These are phyloP conservation scores for Gymnobelideus leadbeateri DNA, from an alignment of 2,113 vertebrate genomes.

Conservation along the genomic window DNA sequence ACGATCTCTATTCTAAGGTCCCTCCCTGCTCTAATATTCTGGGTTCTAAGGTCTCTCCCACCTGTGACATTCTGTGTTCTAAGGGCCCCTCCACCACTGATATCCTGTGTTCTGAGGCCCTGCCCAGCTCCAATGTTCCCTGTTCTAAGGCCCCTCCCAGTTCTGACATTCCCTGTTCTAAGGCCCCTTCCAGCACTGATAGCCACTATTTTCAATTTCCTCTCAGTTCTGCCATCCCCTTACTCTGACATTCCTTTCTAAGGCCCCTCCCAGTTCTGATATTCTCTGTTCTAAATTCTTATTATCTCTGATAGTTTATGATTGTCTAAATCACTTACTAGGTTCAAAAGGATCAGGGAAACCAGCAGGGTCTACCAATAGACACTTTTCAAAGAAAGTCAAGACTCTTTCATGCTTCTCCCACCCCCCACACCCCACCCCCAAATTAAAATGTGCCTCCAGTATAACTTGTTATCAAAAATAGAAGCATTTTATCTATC, in stretches of 20 bases:
- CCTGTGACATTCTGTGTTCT: background rate
- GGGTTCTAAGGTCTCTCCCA: background rate
- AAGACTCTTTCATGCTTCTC: conserved; percentile 42
- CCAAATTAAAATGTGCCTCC: conserved; percentile 82
- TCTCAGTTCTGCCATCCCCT: background rate
- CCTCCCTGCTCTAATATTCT: too few relatives aligned
- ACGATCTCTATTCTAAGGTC: background rate
- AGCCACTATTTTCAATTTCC: background rate
- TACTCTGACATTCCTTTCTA: background rate
- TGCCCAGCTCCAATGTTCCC: background rate
- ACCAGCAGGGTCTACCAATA: background rate
- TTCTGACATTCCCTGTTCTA: too few relatives aligned
- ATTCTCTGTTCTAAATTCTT: background rate
- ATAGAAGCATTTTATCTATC: conserved; percentile 87
- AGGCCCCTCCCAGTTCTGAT: background rate
- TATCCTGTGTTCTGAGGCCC: background rate
- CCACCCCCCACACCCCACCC: conserved; percentile 72
- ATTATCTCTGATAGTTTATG: background rate
- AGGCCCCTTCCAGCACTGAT: background rate
- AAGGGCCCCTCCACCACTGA: background rate
- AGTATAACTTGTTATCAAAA: conserved; percentile 85
- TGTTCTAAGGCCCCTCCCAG: background rate
- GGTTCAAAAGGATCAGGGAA: conserved; percentile 18
- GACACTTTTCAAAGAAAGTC: conserved; percentile 70
- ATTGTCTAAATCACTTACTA: background rate